Evolutionary conservation across 2,113 vertebrate species (phyloP), one percentile per base, ranked within the genome.

Genomic region (Oncorhynchus keta): DNA sequence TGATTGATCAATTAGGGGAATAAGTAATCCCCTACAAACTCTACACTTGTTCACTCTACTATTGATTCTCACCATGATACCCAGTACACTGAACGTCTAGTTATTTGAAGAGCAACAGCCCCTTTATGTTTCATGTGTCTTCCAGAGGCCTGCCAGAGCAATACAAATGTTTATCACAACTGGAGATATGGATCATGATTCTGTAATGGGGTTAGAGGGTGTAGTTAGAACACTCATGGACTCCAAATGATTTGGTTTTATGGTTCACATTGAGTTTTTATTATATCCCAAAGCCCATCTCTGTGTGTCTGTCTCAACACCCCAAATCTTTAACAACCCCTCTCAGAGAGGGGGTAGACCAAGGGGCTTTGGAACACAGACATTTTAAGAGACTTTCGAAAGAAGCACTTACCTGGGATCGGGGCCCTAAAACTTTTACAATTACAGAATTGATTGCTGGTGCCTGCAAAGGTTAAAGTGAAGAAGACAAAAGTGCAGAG

Each of bases 31-130:
- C 73, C 39, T 8, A 64, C 77, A 78, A 74, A 66, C 74, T 79
- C 70, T 57, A 39, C 51, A 74, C 79, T 76, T 32, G 76, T 81
- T 82, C 30, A 2, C 55, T 81, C 71, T 64, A 1, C 61, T 80
- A 88, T 87, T 77, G 80, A 80, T 84, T 86, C 84, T 59, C 79
- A n/a, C 14, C 67, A 26, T 81, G 74, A 73, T 79, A 70, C 55
- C 75, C 73, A 61, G 67, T 68, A 48, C 71, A 66, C 26, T 55
- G 24, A 69, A 49, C 9, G 11, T 24, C 64, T 73, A 80, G 45
- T 70, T 78, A 78, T 82, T 73, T 82, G 70, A 73, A 59, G 76
- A 77, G 76, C 68, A 51, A 45, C 78, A 73, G 51, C 67, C 67
- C 70, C 77, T 55, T 3, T 74, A 75, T 35, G 13, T 77, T 77